These are phyloP conservation scores for Paramormyrops hopkinsi DNA, from an alignment of 2,797 vertebrate genomes.

Conservation along the genomic window DNA sequence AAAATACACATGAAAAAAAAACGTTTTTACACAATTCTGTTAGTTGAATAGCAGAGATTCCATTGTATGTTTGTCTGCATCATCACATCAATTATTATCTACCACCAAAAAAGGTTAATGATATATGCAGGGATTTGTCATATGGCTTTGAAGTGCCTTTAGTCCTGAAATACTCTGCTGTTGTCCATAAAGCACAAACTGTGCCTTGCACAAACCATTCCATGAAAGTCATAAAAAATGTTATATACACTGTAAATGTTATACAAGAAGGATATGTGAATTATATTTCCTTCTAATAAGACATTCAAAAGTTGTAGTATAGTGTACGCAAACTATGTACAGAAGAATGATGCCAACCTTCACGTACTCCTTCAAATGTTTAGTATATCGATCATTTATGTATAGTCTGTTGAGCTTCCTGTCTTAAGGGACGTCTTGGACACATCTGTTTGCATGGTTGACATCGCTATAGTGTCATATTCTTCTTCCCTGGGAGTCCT, in stretches of 20 bases:
- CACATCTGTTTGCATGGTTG: constrained; percentile 78
- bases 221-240: not conserved
- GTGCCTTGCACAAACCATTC: not conserved
- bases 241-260: not conserved
- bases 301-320: constrained; percentile 15
- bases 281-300: not conserved
- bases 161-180: not conserved
- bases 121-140: not conserved
- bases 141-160: not conserved
- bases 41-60: not conserved
- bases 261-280: not conserved
- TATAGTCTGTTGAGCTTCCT: constrained; percentile 47
- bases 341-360: not conserved
- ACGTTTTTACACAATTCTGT: not conserved
- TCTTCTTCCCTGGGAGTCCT: constrained; percentile 68
- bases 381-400: not conserved
- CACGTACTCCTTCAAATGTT: not conserved
- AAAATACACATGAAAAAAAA: not conserved
- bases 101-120: not conserved
- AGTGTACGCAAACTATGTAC: not conserved
- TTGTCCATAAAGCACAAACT: not conserved
- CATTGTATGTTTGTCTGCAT: not conserved
- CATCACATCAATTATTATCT: not conserved
- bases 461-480: constrained; percentile 80
- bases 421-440: constrained; percentile 76